These are phyloP conservation scores for Seriola aureovittata DNA, from an alignment of 2,113 vertebrate genomes.

Conservation along the genomic window DNA sequence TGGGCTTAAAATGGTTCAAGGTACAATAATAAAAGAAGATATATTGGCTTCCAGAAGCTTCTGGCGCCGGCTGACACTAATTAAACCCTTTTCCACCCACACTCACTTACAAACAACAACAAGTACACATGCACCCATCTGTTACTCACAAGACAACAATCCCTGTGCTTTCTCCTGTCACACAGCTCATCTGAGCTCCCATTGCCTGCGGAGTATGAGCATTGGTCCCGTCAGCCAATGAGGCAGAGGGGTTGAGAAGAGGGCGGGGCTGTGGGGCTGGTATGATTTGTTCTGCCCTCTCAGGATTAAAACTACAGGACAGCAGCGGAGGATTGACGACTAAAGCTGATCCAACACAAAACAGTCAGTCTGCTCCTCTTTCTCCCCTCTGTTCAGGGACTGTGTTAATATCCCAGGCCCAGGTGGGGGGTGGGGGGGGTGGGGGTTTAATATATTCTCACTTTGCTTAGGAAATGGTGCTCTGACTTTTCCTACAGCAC, in stretches of 20 bases:
- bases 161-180: constrained; percentile 44
- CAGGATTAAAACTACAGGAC: constrained; percentile 74
- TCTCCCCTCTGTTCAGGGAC: background rate
- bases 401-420: background rate
- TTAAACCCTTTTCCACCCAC: constrained; percentile 12
- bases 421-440: background rate
- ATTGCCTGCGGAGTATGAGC: constrained; percentile 51
- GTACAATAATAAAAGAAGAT: background rate
- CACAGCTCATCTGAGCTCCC: constrained; percentile 30
- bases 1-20: background rate
- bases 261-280: constrained; percentile 6
- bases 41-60: background rate
- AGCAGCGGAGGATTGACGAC: constrained; percentile 73
- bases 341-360: constrained; percentile 63
- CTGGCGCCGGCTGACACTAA: background rate
- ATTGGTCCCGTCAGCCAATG: constrained; percentile 54
- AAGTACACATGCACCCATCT: constrained; percentile 64
- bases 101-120: constrained; percentile 21
- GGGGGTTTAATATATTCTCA: background rate
- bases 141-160: constrained; percentile 63
- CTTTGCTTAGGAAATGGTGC: background rate
- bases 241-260: constrained; percentile 53
- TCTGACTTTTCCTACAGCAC: background rate
- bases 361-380: constrained; percentile 8
- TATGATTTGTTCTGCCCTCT: constrained; percentile 11